phyloP scores from a whole-genome alignment of 2,113 vertebrate genomes.

The Chrysemys picta region DNA sequence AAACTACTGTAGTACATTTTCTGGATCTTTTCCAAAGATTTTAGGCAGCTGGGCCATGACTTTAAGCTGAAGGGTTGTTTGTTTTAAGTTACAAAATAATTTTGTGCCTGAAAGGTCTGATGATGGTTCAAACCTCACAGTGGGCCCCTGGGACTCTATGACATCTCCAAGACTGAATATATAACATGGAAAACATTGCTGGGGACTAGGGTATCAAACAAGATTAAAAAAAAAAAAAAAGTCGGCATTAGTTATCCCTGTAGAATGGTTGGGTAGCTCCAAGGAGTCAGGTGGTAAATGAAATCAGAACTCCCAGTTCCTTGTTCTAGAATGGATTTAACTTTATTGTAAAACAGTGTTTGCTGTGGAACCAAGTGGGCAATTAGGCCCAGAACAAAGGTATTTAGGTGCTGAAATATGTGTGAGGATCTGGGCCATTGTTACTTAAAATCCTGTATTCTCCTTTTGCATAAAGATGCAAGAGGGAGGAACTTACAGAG shows the following conservation, averaged over 20 bases:
- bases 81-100: slow-evolving; percentile 61
- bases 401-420: background rate
- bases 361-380: slow-evolving; percentile 72
- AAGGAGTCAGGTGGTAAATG: slow-evolving; percentile 45
- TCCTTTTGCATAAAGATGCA: background rate
- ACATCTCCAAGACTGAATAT: slow-evolving; percentile 34
- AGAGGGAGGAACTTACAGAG: background rate
- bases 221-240: background rate
- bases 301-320: slow-evolving; percentile 57
- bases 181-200: slow-evolving; percentile 33
- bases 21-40: slow-evolving; percentile 63
- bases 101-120: background rate
- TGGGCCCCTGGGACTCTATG: background rate
- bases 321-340: background rate
- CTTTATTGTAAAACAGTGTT: slow-evolving; percentile 39
- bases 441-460: background rate
- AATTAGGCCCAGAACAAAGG: slow-evolving; percentile 34
- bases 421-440: background rate
- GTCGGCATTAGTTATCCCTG: slow-evolving; percentile 51
- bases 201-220: slow-evolving; percentile 38
- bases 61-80: slow-evolving; percentile 64
- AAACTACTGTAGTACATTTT: slow-evolving; percentile 50
- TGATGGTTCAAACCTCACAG: slow-evolving; percentile 31
- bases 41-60: slow-evolving; percentile 8
- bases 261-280: slow-evolving; percentile 48